phyloP scores from a whole-genome alignment of 2,797 vertebrate genomes.

The Threskiornis aethiopicus region DNA sequence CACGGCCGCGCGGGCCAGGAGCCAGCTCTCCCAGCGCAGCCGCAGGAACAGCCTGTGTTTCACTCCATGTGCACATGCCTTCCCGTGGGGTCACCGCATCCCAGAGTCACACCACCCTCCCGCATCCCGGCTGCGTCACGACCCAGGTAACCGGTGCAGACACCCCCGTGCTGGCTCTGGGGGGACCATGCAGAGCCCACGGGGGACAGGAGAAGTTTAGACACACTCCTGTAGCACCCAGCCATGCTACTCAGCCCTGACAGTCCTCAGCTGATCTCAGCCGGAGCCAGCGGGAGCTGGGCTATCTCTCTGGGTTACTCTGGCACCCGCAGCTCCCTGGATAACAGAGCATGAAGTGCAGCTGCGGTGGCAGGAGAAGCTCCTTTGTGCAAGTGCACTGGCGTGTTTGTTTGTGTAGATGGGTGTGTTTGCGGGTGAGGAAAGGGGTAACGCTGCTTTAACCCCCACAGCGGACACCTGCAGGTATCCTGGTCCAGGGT shows the following conservation, averaged over 20 bases:
- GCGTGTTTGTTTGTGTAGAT: slow-evolving; percentile 47
- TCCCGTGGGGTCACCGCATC: neutral
- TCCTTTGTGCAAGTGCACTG: slow-evolving; percentile 60
- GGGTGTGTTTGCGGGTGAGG: neutral
- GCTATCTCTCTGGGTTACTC: neutral
- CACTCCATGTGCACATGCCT: neutral
- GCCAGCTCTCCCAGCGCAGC: neutral
- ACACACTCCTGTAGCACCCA: neutral
- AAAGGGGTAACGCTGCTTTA: neutral
- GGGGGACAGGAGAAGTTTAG: neutral
- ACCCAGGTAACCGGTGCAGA: fast-evolving
- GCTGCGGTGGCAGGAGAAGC: neutral
- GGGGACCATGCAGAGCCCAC: fast-evolving
- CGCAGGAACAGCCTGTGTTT: slow-evolving; percentile 3
- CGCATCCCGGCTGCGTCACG: neutral
- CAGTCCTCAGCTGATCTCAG: neutral
- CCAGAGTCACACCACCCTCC: neutral
- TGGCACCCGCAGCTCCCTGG: slow-evolving; percentile 2
- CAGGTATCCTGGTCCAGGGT: neutral
- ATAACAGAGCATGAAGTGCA: slow-evolving; percentile 49
- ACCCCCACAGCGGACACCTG: neutral
- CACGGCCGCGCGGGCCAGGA: neutral
- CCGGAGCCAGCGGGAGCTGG: neutral
- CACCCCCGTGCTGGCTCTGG: neutral
- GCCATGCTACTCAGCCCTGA: neutral